These are phyloP conservation scores for Iphiclides podalirius DNA, from an alignment of 2,888 invertebrate species.

Conservation along the genomic window DNA sequence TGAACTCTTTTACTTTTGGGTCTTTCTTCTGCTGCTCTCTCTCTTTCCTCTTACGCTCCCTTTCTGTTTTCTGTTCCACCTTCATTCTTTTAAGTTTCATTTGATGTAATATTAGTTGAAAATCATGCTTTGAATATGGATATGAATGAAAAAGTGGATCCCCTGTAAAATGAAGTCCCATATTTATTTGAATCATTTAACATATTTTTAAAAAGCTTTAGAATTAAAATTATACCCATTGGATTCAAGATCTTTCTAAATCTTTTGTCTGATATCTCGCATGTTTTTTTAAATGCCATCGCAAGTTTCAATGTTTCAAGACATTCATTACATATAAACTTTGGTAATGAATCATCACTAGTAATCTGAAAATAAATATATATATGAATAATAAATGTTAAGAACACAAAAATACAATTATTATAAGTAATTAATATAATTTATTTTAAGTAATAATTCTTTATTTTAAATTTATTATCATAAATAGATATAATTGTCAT, in stretches of 20 bases:
- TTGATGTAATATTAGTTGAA: slow-evolving; percentile 65
- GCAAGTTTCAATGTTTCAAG: slow-evolving; percentile 57
- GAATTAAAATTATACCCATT: slow-evolving; percentile 42
- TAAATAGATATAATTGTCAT: too few relatives aligned
- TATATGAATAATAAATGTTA: too few relatives aligned
- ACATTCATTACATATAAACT: slow-evolving; percentile 67
- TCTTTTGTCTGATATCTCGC: slow-evolving; percentile 62
- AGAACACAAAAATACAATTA: too few relatives aligned
- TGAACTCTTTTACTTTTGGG: slow-evolving; percentile 58
- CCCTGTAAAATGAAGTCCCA: slow-evolving; percentile 37
- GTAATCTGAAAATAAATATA: slow-evolving; percentile 49
- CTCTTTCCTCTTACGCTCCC: slow-evolving; percentile 49
- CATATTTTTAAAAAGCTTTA: neutral
- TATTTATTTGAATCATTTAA: neutral
- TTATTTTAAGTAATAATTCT: too few relatives aligned
- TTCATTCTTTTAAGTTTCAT: slow-evolving; percentile 62
- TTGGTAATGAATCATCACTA: slow-evolving; percentile 63
- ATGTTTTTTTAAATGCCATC: slow-evolving; percentile 58
- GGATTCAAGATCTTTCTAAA: slow-evolving; percentile 66
- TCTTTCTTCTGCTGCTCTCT: slow-evolving; percentile 48
- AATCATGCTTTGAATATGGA: slow-evolving; percentile 74
- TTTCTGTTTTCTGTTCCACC: slow-evolving; percentile 50
- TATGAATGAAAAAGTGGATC: slow-evolving; percentile 61
- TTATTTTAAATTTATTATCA: too few relatives aligned
- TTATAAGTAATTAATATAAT: too few relatives aligned